Conservation (phyloP, 2,113 vertebrate species). For the Menidia beryllina region DNA sequence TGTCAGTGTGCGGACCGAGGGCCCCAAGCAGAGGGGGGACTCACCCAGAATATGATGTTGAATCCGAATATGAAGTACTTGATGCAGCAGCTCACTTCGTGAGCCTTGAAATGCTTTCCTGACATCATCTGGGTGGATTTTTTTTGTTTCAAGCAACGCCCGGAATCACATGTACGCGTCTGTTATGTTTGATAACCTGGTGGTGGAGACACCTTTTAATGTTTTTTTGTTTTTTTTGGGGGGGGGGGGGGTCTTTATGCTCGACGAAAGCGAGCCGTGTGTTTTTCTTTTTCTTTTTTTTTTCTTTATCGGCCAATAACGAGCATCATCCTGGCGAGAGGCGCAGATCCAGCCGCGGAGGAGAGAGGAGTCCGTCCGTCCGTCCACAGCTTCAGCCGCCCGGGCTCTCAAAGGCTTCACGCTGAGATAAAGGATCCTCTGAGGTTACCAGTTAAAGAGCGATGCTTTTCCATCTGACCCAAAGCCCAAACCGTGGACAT, state of each 20-base stretch:
- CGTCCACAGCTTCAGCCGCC: neutral
- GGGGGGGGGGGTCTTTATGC: too few relatives aligned
- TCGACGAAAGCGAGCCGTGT: constrained; percentile 42
- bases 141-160: constrained; percentile 13
- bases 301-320: neutral
- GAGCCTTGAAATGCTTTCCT: constrained; percentile 97
- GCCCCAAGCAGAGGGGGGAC: constrained; percentile 57
- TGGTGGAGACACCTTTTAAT: constrained; percentile 52
- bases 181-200: constrained; percentile 31
- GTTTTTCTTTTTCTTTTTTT: constrained; percentile 3
- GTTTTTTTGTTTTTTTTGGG: neutral
- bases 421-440: constrained; percentile 31
- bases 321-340: constrained; percentile 40
- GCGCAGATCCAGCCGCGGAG: constrained; percentile 9
- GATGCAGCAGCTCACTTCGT: constrained; percentile 99
- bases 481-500: constrained; percentile 58
- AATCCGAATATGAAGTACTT: constrained; percentile 99
- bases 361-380: neutral
- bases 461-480: constrained; percentile 53
- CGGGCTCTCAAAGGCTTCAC: neutral
- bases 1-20: constrained; percentile 12
- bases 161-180: constrained; percentile 54
- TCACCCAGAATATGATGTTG: constrained; percentile 99
- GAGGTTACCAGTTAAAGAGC: constrained; percentile 42
- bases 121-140: constrained; percentile 85